Evolutionary conservation across 2,888 invertebrate species (phyloP), one percentile per base, ranked within the genome.

Genomic region (Cephus pulcher): DNA sequence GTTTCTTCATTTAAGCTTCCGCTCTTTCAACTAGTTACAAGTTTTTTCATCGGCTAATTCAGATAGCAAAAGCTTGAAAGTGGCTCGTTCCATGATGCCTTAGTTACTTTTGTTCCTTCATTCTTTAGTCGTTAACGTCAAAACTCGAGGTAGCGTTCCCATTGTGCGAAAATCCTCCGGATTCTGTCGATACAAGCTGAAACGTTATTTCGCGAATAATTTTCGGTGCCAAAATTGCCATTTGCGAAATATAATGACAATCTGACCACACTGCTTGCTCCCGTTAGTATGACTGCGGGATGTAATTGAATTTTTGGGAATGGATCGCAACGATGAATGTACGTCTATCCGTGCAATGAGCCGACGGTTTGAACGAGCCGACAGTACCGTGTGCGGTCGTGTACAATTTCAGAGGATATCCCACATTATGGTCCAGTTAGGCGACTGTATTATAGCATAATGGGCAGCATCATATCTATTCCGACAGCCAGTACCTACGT

Each of bases 361-460:
- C 34, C 12, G 9, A 32, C 4, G 75, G 11, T 75, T 75, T 71
- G 74, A 76, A 34, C 70, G 76, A 70, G 68, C 56, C 76, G 77
- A 56, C 71, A 23, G 71, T 34, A 34, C 75, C 75, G 75, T 74
- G 77, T 79, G 81, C 81, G 83, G 82, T 87, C 84, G 80, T 83
- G 84, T 82, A 86, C 85, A 86, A 88, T 88, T 87, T 86, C 84
- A 84, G 84, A 84, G 86, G 86, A 88, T 89, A 88, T 88, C 85
- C 86, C 86, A 84, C 87, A 87, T 89, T 89, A 87, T 83, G 83
- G 80, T 75, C 76, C 82, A 78, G 76, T 85, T 82, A 82, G 79
- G 73, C 76, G 80, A 84, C 81, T 84, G 82, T 83, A 68, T 74
- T 75, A 74, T 74, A 69, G 74, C 35, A 34, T 79, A 79, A 79